phyloP scores from a whole-genome alignment of 1,140 invertebrate species.

The Epicauta chinensis region DNA sequence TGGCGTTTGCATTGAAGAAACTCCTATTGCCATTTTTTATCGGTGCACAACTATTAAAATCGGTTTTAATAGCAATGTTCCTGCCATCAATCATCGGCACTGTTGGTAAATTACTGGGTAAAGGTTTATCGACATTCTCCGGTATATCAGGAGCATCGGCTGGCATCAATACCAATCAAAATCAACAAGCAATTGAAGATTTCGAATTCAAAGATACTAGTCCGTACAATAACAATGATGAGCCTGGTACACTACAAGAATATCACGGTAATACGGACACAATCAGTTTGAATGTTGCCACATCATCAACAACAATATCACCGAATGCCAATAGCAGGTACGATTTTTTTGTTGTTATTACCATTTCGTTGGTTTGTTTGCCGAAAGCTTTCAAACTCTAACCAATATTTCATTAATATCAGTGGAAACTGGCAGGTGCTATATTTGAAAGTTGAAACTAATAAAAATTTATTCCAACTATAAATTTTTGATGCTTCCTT shows the following conservation, averaged over 20 bases:
- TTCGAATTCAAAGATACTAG: conserved; percentile 59
- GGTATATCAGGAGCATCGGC: conserved; percentile 48
- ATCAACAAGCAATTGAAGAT: conserved; percentile 48
- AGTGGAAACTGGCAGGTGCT: too few species aligned
- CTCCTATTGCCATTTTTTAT: conserved; percentile 69
- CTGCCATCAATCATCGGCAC: conserved; percentile 74
- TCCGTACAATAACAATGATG: conserved; percentile 34
- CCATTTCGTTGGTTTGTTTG: too few species aligned
- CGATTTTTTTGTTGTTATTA: too few species aligned
- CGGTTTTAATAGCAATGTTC: conserved; percentile 71
- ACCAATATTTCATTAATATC: too few species aligned
- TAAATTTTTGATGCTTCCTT: too few species aligned
- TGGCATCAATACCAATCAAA: conserved; percentile 27
- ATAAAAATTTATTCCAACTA: too few species aligned
- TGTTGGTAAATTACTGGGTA: conserved; percentile 73
- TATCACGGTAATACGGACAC: conserved; percentile 20
- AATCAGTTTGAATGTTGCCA: conserved; percentile 20
- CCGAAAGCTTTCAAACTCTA: too few species aligned
- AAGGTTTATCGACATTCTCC: conserved; percentile 51
- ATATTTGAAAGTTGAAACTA: too few species aligned
- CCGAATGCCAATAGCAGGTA: conserved; percentile 28
- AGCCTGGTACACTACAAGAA: conserved; percentile 11
- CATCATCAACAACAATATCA: conserved; percentile 23
- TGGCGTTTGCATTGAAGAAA: conserved; percentile 75
- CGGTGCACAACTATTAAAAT: conserved; percentile 72